Evolutionary conservation across 1,140 invertebrate species (phyloP), one percentile per base, ranked within the genome.

Genomic region (Lordiphosa stackelbergi): DNA sequence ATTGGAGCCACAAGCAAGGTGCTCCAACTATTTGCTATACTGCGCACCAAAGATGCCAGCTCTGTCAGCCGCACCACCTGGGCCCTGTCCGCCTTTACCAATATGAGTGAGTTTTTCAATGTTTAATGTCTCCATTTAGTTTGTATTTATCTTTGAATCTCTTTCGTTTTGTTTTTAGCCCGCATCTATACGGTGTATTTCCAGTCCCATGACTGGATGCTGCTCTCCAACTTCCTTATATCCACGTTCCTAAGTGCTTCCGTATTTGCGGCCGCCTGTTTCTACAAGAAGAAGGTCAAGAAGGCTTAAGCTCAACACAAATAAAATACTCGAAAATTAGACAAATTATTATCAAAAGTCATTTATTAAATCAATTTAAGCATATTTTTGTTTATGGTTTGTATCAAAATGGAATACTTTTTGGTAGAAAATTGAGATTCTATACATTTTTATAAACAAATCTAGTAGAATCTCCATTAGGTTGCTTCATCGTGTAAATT

Each of bases 1-100:
- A 91, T 93, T 64, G 92, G 92, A 38, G 91, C 92, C 24, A 93
- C 91, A 2, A 92, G 92, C 52, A 94, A 93, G 89, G 86, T 92
- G 12, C 87, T 92, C 37, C 93, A 93, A 73, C 87, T 94, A 5
- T 59, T 91, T 34, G 89, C 91, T 68, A 93, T 94, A 75, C 40
- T 93, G 35, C 88, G 88, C 64, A 89, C 89, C n/a, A 91, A 90
- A 87, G 91, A 93, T 78, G 90, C 92, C 31, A 91, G 91, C 53
- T 91, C 92, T 7, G 89, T 94, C 4, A 93, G 92, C 56, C 84
- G 92, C 12, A 85, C 90, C 4, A 93, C 92, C 2, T 94, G 93
- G 93, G 89, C 91, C 35, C 90, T 94, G 42, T 94, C 93, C 36
- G 90, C 92, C 12, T 91, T 93, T 59, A 93, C 92, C 5, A 94